A percentile compares a stretch with the other conserved stretches of the same genome.
Conservation (phyloP, 2,797 vertebrate species). For the Glyptemys insculpta region DNA sequence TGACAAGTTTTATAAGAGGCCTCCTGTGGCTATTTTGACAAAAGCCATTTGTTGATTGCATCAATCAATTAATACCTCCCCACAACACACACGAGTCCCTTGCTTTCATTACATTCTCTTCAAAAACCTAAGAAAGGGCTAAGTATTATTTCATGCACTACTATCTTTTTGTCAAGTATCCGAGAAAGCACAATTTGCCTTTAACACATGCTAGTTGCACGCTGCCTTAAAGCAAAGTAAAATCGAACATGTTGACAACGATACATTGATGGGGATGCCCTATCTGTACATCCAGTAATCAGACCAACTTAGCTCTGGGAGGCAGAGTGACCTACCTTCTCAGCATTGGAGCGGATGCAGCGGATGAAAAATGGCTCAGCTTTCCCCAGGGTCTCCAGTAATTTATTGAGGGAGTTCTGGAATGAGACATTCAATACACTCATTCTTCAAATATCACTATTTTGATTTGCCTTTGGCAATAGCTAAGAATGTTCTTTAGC, state of each 20-base stretch:
- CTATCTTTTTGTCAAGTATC: not conserved
- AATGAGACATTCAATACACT: not conserved
- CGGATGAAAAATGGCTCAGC: constrained; percentile 99
- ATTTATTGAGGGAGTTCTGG: constrained; percentile 95
- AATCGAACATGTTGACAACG: not conserved
- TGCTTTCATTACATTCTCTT: not conserved
- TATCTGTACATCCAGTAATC: not conserved
- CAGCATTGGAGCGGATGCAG: constrained; percentile 96
- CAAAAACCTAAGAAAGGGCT: not conserved
- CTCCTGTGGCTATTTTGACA: not conserved
- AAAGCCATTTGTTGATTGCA: not conserved
- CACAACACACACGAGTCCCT: not conserved
- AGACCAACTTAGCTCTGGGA: not conserved
- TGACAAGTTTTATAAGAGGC: not conserved
- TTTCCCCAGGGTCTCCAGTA: constrained; percentile 93
- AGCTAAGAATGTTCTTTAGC: not conserved
- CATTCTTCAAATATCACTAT: not conserved
- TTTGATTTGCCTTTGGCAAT: not conserved
- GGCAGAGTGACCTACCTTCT: constrained; percentile 86
- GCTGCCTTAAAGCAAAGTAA: not conserved
- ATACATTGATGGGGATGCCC: not conserved
- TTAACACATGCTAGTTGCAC: not conserved
- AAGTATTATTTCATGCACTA: not conserved
- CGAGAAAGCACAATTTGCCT: not conserved
- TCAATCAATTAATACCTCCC: too few species aligned